A percentile compares a stretch with the other conserved stretches of the same genome.
These are phyloP conservation scores for Propithecus perrieri DNA, from an alignment of 2,797 vertebrate species.

Conservation along the genomic window DNA sequence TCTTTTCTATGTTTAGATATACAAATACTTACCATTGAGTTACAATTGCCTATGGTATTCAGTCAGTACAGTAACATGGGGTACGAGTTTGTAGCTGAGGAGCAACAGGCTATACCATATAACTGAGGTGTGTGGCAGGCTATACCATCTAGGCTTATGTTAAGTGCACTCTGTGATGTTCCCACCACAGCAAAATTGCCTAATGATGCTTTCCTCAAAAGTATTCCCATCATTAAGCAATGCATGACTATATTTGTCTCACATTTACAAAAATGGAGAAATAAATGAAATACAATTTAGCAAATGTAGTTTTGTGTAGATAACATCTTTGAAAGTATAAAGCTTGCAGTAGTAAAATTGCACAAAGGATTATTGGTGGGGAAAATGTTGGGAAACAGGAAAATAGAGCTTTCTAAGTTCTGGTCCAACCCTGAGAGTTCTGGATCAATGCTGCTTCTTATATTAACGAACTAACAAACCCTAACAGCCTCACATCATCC, in stretches of 20 bases:
- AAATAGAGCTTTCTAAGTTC: neutral
- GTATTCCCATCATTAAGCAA: neutral
- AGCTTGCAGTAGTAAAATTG: neutral
- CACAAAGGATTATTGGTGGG: neutral
- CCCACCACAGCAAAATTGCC: neutral
- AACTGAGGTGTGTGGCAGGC: too few species aligned
- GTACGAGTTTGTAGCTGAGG: too few species aligned
- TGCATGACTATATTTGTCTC: neutral
- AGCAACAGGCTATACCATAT: too few species aligned
- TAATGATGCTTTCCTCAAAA: neutral
- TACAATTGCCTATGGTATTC: too few species aligned
- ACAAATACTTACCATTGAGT: too few species aligned
- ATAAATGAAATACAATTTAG: neutral
- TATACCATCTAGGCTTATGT: too few species aligned
- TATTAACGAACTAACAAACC: neutral
- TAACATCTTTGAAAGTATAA: neutral
- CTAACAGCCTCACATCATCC: neutral
- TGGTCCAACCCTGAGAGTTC: neutral
- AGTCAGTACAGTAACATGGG: too few species aligned
- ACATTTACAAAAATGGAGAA: slow-evolving; percentile 29
- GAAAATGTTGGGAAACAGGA: neutral
- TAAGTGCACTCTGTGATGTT: too few species aligned
- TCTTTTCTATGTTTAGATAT: too few species aligned
- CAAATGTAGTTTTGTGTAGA: neutral
- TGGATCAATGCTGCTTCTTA: neutral